Evolutionary conservation across 2,888 invertebrate species (phyloP).

Genomic region (Clitarchus hookeri): DNA sequence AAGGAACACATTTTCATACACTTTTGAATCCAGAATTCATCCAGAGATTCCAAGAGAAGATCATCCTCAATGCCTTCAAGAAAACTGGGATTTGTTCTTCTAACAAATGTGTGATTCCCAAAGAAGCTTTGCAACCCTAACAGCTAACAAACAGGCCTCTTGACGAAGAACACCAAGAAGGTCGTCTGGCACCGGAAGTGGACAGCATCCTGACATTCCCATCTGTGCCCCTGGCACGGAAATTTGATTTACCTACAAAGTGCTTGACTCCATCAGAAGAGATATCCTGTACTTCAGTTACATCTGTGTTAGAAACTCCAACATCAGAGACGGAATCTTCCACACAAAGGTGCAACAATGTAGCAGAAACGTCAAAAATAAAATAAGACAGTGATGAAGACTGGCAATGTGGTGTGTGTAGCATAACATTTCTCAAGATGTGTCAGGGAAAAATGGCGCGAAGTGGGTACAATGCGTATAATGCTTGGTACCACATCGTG

Average conservation of each 20-base stretch:
- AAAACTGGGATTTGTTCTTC: neutral
- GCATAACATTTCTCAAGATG: neutral
- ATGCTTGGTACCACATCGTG: conserved; percentile 3
- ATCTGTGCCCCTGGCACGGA: neutral
- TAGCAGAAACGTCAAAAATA: neutral
- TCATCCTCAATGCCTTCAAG: conserved; percentile 11
- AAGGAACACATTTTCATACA: neutral
- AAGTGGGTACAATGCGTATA: neutral
- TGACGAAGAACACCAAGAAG: neutral
- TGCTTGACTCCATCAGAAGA: neutral
- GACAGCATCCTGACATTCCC: too few relatives aligned
- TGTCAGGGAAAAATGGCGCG: neutral
- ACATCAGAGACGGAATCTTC: neutral
- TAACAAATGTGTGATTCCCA: conserved; percentile 3
- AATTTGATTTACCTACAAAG: neutral
- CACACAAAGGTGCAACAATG: neutral
- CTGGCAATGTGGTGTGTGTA: conserved; percentile 3
- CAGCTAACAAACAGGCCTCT: neutral
- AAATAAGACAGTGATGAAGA: neutral
- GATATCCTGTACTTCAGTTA: too few relatives aligned
- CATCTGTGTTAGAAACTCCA: neutral
- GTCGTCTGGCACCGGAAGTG: neutral
- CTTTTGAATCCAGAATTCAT: conserved; percentile 21
- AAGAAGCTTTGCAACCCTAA: neutral
- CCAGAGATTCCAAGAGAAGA: neutral